phyloP scores from a whole-genome alignment of 35 echinoderm and acorn worm genomes.

The Ophiothrix spiculata region DNA sequence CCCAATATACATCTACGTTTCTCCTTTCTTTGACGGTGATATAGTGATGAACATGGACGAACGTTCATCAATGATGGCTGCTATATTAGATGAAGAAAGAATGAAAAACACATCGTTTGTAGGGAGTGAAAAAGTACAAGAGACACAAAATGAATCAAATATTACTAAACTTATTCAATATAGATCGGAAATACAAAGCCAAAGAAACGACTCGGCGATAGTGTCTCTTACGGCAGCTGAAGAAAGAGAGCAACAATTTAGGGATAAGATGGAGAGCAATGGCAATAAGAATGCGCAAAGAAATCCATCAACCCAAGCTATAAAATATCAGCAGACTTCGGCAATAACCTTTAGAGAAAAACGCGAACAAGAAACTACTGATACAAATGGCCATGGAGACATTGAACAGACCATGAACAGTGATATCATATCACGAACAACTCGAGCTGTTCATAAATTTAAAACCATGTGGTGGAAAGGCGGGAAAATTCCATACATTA shows the following conservation, averaged over 20 bases:
- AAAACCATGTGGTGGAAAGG: slow-evolving; percentile 45
- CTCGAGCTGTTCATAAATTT: slow-evolving; percentile 49
- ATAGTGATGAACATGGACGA: slow-evolving; percentile 48
- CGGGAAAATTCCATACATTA: slow-evolving; percentile 66
- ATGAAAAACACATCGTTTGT: slow-evolving; percentile 13
- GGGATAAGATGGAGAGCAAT: neutral
- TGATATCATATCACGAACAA: slow-evolving; percentile 7
- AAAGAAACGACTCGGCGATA: too few relatives aligned
- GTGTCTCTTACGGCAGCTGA: neutral
- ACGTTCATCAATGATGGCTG: neutral
- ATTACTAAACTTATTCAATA: too few relatives aligned
- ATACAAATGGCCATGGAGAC: neutral
- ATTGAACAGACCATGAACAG: neutral
- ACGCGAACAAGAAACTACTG: neutral
- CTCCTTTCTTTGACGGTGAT: slow-evolving; percentile 90
- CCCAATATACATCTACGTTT: slow-evolving; percentile 39
- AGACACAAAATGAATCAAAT: neutral
- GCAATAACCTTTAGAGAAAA: too few relatives aligned
- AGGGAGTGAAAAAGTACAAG: neutral
- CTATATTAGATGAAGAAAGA: slow-evolving; percentile 17
- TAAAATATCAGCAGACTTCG: neutral
- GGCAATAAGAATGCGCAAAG: too few relatives aligned
- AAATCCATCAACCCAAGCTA: neutral
- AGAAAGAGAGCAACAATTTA: neutral
- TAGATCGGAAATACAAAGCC: too few relatives aligned